Evolutionary conservation across 2,113 vertebrate genomes (phyloP).

Genomic region (Cinclus mexicanus): DNA sequence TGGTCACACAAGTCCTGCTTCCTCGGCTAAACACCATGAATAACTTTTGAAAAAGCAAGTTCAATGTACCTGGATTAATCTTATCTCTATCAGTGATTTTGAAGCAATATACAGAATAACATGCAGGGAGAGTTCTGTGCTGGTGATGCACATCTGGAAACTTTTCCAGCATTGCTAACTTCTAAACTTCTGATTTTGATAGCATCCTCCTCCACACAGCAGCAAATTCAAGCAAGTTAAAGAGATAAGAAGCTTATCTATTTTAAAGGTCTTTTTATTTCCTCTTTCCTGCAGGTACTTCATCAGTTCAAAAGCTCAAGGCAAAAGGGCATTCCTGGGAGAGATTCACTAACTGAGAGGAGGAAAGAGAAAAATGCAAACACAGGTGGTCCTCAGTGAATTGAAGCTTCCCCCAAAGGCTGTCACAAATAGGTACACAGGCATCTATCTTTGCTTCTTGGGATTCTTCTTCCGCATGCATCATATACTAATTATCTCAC

Average conservation of each 20-base stretch:
- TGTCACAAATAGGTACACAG: neutral
- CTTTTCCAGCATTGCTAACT: neutral
- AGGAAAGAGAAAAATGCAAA: slow-evolving; percentile 33
- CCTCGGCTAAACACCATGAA: neutral
- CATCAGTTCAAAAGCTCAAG: slow-evolving; percentile 17
- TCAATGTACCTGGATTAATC: slow-evolving; percentile 9
- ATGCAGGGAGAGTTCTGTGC: neutral
- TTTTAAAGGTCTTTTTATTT: slow-evolving; percentile 27
- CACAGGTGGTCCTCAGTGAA: neutral
- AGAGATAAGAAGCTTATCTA: slow-evolving; percentile 56
- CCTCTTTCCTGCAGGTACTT: slow-evolving; percentile 19
- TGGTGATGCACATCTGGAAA: slow-evolving; percentile 42
- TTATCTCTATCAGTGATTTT: neutral
- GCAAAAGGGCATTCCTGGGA: slow-evolving; percentile 30
- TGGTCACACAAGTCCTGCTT: neutral
- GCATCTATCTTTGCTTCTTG: neutral
- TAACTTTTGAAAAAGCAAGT: neutral
- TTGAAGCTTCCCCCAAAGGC: neutral
- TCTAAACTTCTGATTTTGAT: slow-evolving; percentile 38
- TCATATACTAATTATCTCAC: neutral
- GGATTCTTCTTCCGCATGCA: neutral
- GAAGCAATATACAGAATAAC: neutral
- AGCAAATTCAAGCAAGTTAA: slow-evolving; percentile 25
- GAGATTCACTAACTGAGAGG: neutral
- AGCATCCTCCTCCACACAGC: slow-evolving; percentile 13